Conservation (phyloP, 53 echinoderm and acorn worm species). For the Stichopus horrens region DNA sequence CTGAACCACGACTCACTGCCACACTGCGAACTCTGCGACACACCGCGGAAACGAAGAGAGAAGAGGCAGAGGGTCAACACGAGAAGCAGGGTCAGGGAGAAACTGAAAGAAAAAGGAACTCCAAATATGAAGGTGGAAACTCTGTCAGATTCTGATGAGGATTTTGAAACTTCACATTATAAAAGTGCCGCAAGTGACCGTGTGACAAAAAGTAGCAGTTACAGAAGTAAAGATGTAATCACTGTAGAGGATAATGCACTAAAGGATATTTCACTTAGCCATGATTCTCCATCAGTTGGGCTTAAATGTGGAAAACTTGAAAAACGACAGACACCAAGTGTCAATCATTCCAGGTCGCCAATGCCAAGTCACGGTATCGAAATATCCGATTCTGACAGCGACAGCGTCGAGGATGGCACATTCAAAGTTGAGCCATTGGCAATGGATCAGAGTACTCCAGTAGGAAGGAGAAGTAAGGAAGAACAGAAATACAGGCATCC, state of each 20-base stretch:
- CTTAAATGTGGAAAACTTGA: no score
- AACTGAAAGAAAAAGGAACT: background rate
- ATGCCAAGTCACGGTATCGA: conserved; percentile 10
- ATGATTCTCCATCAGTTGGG: no score
- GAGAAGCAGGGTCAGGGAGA: conserved; percentile 32
- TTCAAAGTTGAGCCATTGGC: background rate
- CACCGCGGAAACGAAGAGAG: conserved; percentile 23
- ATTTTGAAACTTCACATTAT: conserved; percentile 6
- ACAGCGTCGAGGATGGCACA: background rate
- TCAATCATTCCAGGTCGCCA: no score
- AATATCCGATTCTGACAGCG: conserved; percentile 27
- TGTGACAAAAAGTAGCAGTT: no score
- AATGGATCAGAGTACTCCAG: background rate
- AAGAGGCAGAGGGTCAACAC: conserved; percentile 31
- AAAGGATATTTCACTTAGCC: no score
- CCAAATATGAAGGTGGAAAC: background rate
- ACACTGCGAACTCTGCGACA: conserved; percentile 77
- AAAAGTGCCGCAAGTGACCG: no score
- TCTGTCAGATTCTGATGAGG: conserved; percentile 32
- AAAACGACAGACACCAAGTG: no score
- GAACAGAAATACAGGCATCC: no score
- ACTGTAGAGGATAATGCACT: no score
- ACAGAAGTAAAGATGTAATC: no score
- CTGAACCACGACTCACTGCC: conserved; percentile 68
- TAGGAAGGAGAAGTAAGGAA: no score